phyloP scores from a whole-genome alignment of 2,888 invertebrate species.

The Hypomecis punctinalis region DNA sequence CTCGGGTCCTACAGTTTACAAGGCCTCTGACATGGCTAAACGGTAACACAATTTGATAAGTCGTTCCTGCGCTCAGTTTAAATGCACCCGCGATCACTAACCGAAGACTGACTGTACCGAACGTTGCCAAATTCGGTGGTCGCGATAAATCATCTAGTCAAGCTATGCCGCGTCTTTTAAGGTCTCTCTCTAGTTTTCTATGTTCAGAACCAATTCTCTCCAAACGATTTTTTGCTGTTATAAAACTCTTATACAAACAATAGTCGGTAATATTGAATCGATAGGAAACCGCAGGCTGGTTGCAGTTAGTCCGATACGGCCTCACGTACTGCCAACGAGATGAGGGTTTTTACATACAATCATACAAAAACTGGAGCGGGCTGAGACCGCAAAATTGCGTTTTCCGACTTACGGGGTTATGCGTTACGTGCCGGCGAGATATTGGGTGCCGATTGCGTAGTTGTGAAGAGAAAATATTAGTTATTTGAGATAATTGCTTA shows the following conservation, averaged over 20 bases:
- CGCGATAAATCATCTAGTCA: constrained; percentile 9
- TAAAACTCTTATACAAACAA: constrained; percentile 47
- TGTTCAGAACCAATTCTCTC: constrained; percentile 8
- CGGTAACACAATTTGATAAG: no score
- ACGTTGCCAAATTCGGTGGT: background rate
- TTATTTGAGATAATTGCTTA: constrained; percentile 4
- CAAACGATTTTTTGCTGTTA: constrained; percentile 37
- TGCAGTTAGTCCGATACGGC: constrained; percentile 59
- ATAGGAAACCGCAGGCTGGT: constrained; percentile 57
- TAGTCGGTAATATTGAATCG: constrained; percentile 51
- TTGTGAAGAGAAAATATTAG: background rate
- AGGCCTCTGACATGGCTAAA: no score
- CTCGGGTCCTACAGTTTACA: no score
- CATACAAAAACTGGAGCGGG: constrained; percentile 72
- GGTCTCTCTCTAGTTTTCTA: no score
- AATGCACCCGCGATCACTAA: no score
- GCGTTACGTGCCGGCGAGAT: constrained; percentile 39
- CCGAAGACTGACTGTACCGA: no score
- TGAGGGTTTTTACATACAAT: constrained; percentile 66
- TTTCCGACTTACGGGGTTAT: constrained; percentile 42
- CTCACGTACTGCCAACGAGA: constrained; percentile 73
- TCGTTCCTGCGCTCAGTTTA: no score
- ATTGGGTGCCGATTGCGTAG: constrained; percentile 14
- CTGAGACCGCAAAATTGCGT: constrained; percentile 69
- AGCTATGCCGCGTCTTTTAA: background rate